These are phyloP conservation scores for Eonycteris spelaea DNA, from an alignment of 2,113 vertebrate genomes.

Conservation along the genomic window DNA sequence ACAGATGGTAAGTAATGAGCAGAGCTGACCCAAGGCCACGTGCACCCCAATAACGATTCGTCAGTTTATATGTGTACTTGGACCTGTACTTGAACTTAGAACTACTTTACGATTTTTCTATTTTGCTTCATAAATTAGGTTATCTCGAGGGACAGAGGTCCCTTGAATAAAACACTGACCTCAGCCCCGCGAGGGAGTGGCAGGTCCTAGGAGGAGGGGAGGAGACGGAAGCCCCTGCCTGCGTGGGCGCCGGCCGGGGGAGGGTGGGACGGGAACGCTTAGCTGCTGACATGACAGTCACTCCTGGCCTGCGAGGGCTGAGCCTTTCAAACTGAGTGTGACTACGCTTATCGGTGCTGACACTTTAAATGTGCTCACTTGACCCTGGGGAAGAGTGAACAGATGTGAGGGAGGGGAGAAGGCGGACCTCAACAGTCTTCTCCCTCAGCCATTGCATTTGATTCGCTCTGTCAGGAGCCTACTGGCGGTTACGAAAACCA, in stretches of 20 bases:
- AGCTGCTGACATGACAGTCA: background rate
- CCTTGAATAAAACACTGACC: background rate
- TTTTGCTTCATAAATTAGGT: background rate
- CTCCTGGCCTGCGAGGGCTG: background rate
- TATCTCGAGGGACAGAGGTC: background rate
- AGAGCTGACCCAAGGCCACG: background rate
- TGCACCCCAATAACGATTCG: background rate
- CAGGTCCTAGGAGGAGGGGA: fast-evolving
- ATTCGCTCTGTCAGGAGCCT: background rate
- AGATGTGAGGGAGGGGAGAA: background rate
- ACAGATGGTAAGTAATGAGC: background rate
- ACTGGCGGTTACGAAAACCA: background rate
- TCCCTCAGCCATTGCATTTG: background rate
- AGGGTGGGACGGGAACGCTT: background rate
- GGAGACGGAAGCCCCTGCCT: background rate
- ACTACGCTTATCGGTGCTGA: background rate
- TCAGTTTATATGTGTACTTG: background rate
- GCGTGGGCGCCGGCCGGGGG: no score
- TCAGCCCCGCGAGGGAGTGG: no score
- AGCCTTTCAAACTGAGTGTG: background rate
- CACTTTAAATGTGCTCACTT: background rate
- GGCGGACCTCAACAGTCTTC: background rate
- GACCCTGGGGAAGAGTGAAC: background rate
- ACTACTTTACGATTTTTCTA: background rate
- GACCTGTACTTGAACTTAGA: background rate